Base-by-base conservation (phyloP, 2,113 vertebrate genomes). In the Mustela nigripes region DNA sequence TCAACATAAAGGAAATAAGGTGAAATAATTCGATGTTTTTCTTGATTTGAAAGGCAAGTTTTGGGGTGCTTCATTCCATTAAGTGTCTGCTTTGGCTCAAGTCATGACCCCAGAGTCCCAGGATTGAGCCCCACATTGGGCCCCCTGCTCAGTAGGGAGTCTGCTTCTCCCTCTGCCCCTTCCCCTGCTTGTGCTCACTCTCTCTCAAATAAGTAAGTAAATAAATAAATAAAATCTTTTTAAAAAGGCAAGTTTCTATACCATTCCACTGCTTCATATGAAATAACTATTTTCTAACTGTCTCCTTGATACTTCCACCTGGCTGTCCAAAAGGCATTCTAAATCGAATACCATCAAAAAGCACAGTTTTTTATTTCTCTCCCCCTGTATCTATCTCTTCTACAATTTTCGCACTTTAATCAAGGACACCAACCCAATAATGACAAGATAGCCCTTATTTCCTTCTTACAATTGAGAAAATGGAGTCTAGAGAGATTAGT, bases 1-100 rank as follows among this genome's bases (percentile, higher is more conserved):
- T 94, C 58, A 92, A 86, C 93, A 65, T 80, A 78, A 94, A 90
- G 48, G 91, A 95, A 97, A 86, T 87, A 86, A 94, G 31, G 84
- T 79, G n/a, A 53, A 96, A 67, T 76, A 86, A 93, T 14, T 73
- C 48, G 89, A 73, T 91, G 90, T 83, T 86, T 39, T 81, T 12
- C 28, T 33, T 58, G 87, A 87, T 94, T 11, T 96, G 95, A 97
- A 96, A 93, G 76, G 31, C 63, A 67, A 33, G 63, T 33, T 16
- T 67, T 7, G 7, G 14, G 31, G 31, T 33, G 31, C 31, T 14
- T 67, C 63, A 67, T 33, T 67, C 63, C 63, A 33, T 67, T 67
- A 67, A 33, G 31, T 5, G 14, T 67, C 31, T 33, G 31, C 63
- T 67, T 67, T 0, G 14, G 31, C 31, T 16, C 63, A 33, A 5